Percentiles rank a stretch among this genome's conserved stretches.
phyloP scores from a whole-genome alignment of 2,113 vertebrate genomes.

The Alethe diademata region DNA sequence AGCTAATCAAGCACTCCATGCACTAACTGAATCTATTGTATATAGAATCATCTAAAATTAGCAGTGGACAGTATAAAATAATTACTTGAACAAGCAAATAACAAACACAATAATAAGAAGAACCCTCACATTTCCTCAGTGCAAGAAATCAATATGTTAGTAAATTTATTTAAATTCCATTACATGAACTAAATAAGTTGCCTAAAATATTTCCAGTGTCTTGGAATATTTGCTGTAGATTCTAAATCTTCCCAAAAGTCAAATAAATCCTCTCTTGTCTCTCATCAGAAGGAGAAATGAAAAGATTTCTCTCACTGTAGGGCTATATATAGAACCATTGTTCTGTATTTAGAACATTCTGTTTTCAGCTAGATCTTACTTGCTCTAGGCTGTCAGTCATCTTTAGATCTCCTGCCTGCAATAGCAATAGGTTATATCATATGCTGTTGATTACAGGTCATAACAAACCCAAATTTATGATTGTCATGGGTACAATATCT shows the following conservation, averaged over 20 bases:
- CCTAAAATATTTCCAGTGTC: background rate
- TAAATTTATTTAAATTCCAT: background rate
- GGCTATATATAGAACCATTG: background rate
- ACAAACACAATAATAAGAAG: background rate
- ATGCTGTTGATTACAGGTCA: slow-evolving; percentile 31
- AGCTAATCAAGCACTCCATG: background rate
- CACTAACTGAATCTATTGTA: background rate
- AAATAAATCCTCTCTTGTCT: background rate
- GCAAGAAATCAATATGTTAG: background rate
- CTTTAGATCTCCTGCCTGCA: background rate
- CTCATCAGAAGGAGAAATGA: background rate
- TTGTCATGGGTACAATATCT: background rate
- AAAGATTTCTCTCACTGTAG: background rate
- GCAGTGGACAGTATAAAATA: background rate
- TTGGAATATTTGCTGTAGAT: slow-evolving; percentile 16
- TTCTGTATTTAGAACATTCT: slow-evolving; percentile 27
- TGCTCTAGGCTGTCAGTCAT: slow-evolving; percentile 5
- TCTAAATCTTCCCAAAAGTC: background rate
- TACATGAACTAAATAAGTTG: background rate
- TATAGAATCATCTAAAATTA: background rate
- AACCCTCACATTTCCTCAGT: background rate
- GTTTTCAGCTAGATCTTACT: background rate
- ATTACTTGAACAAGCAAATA: slow-evolving; percentile 2
- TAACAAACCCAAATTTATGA: slow-evolving; percentile 10
- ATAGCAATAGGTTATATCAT: background rate